These are phyloP conservation scores for Pandion haliaetus DNA, from an alignment of 2,113 vertebrate genomes.

Conservation along the genomic window DNA sequence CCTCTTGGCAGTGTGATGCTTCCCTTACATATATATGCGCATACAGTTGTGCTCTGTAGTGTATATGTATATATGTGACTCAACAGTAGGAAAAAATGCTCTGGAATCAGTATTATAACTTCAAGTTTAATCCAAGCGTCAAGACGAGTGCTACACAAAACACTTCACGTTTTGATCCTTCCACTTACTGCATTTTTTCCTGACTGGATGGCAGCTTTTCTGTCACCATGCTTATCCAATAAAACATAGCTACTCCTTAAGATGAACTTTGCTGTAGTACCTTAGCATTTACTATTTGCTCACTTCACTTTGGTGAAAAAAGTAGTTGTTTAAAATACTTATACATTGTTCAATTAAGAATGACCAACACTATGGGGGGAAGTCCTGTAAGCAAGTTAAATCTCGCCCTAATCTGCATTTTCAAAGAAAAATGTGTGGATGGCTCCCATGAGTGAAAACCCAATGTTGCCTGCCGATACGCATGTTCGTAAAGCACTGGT, in stretches of 20 bases:
- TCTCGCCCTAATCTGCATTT: neutral
- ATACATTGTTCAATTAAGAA: neutral
- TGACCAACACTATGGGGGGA: neutral
- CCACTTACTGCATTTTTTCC: neutral
- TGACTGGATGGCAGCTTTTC: neutral
- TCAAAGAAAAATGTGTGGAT: constrained; percentile 41
- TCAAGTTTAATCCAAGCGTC: neutral
- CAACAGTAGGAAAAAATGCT: neutral
- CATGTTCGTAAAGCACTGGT: neutral
- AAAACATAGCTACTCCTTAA: neutral
- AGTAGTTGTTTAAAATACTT: neutral
- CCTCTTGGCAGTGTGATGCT: neutral
- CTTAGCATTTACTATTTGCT: neutral
- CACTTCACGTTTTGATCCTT: neutral
- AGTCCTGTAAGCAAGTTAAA: neutral
- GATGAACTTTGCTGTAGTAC: neutral
- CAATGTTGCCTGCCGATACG: constrained; percentile 3
- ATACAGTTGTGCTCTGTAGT: too few relatives aligned
- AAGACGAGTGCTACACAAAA: neutral
- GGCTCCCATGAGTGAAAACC: constrained; percentile 62
- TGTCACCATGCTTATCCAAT: neutral
- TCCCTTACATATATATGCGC: too few relatives aligned
- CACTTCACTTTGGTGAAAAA: neutral
- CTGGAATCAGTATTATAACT: neutral
- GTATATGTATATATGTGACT: neutral